A percentile compares a stretch with the other conserved stretches of the same genome.
These are phyloP conservation scores for Brachyopa scutellaris DNA, from an alignment of 2,888 invertebrate species.

Conservation along the genomic window DNA sequence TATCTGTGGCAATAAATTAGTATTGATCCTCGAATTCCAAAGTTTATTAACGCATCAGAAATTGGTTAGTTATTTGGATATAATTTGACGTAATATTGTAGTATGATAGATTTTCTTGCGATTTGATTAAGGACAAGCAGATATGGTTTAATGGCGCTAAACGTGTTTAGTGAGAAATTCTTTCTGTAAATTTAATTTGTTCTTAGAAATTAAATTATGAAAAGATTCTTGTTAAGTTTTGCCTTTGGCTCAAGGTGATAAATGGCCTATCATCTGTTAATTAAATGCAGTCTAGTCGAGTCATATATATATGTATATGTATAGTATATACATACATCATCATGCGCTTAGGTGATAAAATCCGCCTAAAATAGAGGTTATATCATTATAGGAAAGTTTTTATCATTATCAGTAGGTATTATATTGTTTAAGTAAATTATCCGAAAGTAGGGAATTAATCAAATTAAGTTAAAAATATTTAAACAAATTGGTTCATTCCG, in stretches of 20 bases:
- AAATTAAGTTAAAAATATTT: too few species aligned
- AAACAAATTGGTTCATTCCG: too few species aligned
- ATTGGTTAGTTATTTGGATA: neutral
- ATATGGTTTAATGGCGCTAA: neutral
- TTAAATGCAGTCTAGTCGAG: neutral
- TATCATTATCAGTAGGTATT: neutral
- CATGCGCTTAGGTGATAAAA: neutral
- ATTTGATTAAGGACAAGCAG: neutral
- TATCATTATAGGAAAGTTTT: neutral
- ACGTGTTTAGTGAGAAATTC: neutral
- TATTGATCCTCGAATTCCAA: constrained; percentile 15
- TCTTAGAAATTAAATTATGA: constrained; percentile 1
- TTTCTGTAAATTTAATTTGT: neutral
- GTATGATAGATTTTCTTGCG: constrained; percentile 2
- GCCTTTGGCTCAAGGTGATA: neutral
- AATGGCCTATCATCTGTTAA: neutral
- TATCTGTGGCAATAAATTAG: constrained; percentile 13
- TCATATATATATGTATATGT: too few species aligned
- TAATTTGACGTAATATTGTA: neutral
- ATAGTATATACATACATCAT: too few species aligned
- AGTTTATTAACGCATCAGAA: constrained; percentile 7
- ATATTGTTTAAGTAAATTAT: too few species aligned
- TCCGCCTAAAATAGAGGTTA: neutral
- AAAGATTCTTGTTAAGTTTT: neutral
- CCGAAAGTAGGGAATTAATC: neutral